Evolutionary conservation across 1,140 invertebrate genomes (phyloP).

Genomic region (Drosophila burlai): DNA sequence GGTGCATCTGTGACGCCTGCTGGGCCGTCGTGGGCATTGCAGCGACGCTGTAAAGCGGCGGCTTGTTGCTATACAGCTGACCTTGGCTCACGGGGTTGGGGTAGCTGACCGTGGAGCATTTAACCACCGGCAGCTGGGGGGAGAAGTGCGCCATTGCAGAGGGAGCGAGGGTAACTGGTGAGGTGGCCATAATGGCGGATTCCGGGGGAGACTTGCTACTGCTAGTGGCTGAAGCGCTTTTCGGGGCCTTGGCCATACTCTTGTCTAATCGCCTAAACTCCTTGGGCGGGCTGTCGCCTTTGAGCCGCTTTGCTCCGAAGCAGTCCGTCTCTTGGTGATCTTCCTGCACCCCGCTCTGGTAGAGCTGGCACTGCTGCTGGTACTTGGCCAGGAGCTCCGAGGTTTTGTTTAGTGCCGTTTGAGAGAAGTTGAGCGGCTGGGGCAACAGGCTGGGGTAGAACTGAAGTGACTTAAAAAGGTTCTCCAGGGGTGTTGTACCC

Average conservation of each 20-base stretch:
- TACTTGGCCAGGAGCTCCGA: conserved; percentile 81
- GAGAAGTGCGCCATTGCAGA: conserved; percentile 67
- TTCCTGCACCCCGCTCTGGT: conserved; percentile 66
- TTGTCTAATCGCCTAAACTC: conserved; percentile 80
- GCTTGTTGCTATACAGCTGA: conserved; percentile 58
- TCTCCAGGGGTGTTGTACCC: conserved; percentile 73
- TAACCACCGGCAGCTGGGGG: conserved; percentile 67
- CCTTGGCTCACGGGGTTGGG: conserved; percentile 24
- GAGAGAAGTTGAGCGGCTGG: conserved; percentile 82
- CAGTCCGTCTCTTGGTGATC: conserved; percentile 56
- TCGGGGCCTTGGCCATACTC: conserved; percentile 67
- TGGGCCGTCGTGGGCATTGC: conserved; percentile 64
- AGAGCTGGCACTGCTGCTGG: conserved; percentile 82
- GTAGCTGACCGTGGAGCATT: conserved; percentile 63
- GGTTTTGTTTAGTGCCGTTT: conserved; percentile 81
- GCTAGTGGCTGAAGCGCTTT: conserved; percentile 26
- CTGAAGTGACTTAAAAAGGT: conserved; percentile 82
- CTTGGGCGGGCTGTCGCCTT: conserved; percentile 61
- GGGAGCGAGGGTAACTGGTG: conserved; percentile 54
- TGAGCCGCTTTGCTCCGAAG: conserved; percentile 60
- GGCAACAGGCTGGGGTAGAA: conserved; percentile 82
- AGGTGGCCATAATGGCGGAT: conserved; percentile 61
- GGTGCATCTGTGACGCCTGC: conserved; percentile 57
- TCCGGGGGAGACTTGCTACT: conserved; percentile 62
- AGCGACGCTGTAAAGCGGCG: conserved; percentile 58